Conservation (phyloP, 2,888 invertebrate genomes). For the Lochmaea crataegi region DNA sequence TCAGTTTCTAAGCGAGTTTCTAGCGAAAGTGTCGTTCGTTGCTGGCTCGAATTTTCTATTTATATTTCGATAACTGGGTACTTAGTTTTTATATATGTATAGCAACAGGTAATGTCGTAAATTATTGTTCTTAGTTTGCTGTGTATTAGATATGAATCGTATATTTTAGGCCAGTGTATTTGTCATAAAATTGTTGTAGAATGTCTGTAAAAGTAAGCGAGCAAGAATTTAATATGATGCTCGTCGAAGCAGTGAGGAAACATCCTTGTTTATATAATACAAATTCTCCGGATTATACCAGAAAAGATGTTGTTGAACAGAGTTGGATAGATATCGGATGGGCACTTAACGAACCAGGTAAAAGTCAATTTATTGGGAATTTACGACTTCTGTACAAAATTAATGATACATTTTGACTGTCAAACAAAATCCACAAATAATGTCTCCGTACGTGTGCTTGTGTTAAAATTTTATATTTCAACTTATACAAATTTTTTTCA, state of each 20-base stretch:
- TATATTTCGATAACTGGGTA: background rate
- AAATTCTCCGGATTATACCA: background rate
- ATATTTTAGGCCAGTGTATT: too few species aligned
- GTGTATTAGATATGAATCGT: background rate
- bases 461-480: too few species aligned
- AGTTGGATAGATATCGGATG: background rate
- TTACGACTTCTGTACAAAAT: too few species aligned
- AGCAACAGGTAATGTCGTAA: too few species aligned
- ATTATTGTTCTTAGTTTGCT: background rate
- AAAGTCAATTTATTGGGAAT: background rate
- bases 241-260: background rate
- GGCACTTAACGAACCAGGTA: background rate
- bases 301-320: conserved; percentile 8
- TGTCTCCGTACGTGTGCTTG: too few species aligned
- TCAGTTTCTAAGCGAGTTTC: background rate
- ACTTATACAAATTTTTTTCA: background rate
- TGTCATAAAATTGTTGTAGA: background rate
- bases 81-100: too few species aligned
- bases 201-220: conserved; percentile 5
- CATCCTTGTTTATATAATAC: conserved; percentile 1
- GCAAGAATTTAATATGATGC: conserved; percentile 5
- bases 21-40: background rate
- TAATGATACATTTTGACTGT: too few species aligned
- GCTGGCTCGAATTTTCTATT: too few species aligned
- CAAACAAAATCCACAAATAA: too few species aligned